Evolutionary conservation across 2,888 invertebrate species (phyloP), one percentile per base, ranked within the genome.

Genomic region (Erannis defoliaria): DNA sequence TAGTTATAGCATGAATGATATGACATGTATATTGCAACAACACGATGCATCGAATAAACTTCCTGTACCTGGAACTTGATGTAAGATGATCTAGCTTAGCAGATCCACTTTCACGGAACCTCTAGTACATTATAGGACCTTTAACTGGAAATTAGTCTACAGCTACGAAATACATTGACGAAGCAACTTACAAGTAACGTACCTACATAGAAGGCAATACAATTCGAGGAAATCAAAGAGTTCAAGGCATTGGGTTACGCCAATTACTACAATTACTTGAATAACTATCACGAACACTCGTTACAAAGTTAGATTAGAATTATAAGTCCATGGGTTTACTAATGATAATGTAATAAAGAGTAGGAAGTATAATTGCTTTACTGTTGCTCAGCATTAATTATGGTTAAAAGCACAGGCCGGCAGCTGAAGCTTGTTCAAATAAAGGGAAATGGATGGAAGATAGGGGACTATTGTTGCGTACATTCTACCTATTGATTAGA

Each of bases 1-100:
- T 50, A 55, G 14, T 33, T 51, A 58, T 31, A 63, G 46, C 59
- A 50, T 69, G 56, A 66, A 72, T 70, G 67, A 64, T 61, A 71
- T 70, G 65, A 65, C 58, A 66, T 37, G 61, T 51, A 53, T 68
- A 75, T 74, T 78, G 74, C 77, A n/a, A 79, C 71, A 78, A 81
- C 63, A 45, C 64, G 73, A 78, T 58, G 69, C 71, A 72, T 58
- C 67, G 66, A 68, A 59, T 70, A 63, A 68, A 71, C 70, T 68
- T 70, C 67, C 75, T 70, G 73, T 84, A 80, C 79, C 64, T 68
- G 76, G 86, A 85, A 85, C 67, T 19, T 55, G 49, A 59, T 62
- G 76, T 75, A 77, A 78, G 70, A 66, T 63, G 70, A 67, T 66
- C 59, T 66, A 77, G 68, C 70, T 62, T 70, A 62, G 67, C 66